Conservation (phyloP, 92 coral and sea anemone genomes). For the Anthopleura xanthogrammica region DNA sequence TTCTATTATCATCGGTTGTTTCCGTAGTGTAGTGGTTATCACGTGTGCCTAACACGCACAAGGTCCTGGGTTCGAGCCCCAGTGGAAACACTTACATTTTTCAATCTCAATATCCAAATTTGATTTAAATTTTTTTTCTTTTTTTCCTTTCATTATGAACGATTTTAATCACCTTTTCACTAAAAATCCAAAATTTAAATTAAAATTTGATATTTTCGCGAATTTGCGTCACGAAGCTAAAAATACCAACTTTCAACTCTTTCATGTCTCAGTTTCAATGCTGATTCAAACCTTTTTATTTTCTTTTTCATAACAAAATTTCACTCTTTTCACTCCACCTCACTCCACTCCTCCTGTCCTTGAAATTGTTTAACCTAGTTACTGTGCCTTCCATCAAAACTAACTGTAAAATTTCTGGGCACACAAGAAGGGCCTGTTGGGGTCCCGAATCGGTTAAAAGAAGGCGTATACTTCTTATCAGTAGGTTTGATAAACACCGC, state of each 20-base stretch:
- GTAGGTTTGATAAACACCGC: slow-evolving; percentile 68
- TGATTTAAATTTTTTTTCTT: neutral
- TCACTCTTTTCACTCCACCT: too few species aligned
- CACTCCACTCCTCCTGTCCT: too few species aligned
- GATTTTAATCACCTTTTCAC: neutral
- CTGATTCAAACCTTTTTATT: too few species aligned
- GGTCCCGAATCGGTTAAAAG: slow-evolving; percentile 32
- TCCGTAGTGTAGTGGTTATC: slow-evolving; percentile 30
- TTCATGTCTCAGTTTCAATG: too few species aligned
- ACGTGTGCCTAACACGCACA: slow-evolving; percentile 31
- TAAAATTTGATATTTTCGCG: neutral
- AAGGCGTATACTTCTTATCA: slow-evolving; percentile 31
- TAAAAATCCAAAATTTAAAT: neutral
- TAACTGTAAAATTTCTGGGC: slow-evolving; percentile 35
- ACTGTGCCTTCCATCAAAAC: slow-evolving; percentile 29
- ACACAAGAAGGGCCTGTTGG: slow-evolving; percentile 36
- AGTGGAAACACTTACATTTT: neutral
- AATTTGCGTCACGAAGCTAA: neutral
- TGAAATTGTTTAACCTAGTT: too few species aligned
- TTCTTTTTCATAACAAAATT: too few species aligned
- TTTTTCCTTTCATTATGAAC: neutral
- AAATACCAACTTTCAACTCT: neutral
- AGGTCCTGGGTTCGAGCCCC: slow-evolving; percentile 19
- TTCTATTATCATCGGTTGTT: neutral
- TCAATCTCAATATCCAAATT: neutral